These are phyloP conservation scores for Trichoplusia ni DNA, from an alignment of 1,140 invertebrate species.

Conservation along the genomic window DNA sequence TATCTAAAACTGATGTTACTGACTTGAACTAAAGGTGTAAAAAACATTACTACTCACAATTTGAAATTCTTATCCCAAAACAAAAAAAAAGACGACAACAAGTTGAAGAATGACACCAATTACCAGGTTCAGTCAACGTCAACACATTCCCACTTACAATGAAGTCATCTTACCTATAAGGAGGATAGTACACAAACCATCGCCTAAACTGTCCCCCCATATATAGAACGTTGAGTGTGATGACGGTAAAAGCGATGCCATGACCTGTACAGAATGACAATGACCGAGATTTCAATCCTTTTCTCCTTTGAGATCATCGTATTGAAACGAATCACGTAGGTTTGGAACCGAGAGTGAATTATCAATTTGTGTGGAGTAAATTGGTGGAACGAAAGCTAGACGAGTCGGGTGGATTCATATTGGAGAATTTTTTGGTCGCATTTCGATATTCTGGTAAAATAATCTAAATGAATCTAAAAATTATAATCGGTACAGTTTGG, in stretches of 20 bases:
- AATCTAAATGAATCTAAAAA: too few species aligned
- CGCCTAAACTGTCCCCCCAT: conserved; percentile 14
- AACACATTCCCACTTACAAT: conserved; percentile 2
- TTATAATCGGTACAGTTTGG: too few species aligned
- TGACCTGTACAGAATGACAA: conserved; percentile 30
- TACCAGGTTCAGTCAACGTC: neutral
- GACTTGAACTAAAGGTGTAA: too few species aligned
- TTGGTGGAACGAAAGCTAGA: conserved; percentile 1
- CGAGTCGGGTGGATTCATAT: neutral
- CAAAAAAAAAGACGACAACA: neutral
- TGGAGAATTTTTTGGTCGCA: too few species aligned
- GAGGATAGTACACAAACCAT: conserved; percentile 15
- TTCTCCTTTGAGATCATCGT: conserved; percentile 42
- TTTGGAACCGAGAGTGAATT: neutral
- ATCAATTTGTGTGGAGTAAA: conserved; percentile 3
- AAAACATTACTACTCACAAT: too few species aligned
- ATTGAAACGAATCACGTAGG: conserved; percentile 19
- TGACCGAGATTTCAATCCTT: conserved; percentile 39
- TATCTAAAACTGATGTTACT: too few species aligned
- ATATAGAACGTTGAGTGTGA: conserved; percentile 19
- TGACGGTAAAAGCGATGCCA: conserved; percentile 20
- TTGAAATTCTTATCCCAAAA: too few species aligned
- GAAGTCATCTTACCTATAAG: conserved; percentile 21
- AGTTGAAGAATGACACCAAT: neutral
- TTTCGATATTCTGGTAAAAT: too few species aligned